phyloP scores from a whole-genome alignment of 1,140 invertebrate species.

The Rhopalosiphum maidis region DNA sequence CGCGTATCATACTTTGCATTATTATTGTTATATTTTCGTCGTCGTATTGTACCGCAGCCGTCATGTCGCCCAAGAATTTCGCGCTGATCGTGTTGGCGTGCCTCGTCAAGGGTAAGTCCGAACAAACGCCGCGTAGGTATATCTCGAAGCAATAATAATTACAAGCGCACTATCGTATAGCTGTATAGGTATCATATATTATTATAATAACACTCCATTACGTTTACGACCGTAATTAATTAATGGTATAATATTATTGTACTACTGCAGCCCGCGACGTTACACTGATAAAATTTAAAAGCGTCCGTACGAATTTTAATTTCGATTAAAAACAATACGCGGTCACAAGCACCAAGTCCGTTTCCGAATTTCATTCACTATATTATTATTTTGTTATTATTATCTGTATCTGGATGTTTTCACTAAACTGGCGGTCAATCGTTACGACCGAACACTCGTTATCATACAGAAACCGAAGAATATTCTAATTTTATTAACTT shows the following conservation, averaged over 20 bases:
- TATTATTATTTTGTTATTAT: neutral
- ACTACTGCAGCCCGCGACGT: neutral
- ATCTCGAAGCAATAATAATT: neutral
- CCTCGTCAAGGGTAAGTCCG: constrained; percentile 35
- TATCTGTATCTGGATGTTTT: neutral
- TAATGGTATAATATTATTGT: neutral
- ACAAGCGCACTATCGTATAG: neutral
- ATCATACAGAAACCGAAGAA: neutral
- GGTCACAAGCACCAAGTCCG: neutral
- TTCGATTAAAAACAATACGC: neutral
- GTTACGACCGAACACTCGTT: neutral
- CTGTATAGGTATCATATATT: neutral
- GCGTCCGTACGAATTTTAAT: neutral
- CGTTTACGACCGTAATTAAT: neutral
- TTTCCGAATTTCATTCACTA: neutral
- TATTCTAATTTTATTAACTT: neutral
- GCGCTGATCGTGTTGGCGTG: neutral
- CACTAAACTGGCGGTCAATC: neutral
- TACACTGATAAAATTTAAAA: neutral
- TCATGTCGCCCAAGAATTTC: neutral
- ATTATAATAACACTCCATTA: neutral
- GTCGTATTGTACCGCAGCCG: neutral
- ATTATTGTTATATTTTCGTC: neutral
- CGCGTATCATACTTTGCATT: neutral
- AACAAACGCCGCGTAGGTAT: neutral